Base-by-base conservation (phyloP, 1,140 invertebrate genomes). In the Cyrtorhinus lividipennis region DNA sequence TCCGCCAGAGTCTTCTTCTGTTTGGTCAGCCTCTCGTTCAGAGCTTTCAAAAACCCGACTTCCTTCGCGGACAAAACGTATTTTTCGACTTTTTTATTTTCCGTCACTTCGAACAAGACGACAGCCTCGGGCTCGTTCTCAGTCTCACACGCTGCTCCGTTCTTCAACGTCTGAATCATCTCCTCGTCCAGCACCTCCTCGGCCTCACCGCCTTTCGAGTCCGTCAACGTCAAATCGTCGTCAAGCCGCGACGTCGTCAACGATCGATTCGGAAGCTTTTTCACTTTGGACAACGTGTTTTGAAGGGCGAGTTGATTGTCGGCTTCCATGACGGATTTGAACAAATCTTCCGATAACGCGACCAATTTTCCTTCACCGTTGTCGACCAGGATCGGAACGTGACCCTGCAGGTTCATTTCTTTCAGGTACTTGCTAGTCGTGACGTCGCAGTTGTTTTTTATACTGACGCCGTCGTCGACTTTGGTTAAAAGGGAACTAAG, bases 281-380 rank as follows among this genome's bases (percentile, higher is more conserved):
- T 53, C 10, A 53, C 10, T 20, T 53, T 53, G 10, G 48, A 53
- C 5, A 53, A 15, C 20, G 48, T 5, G 48, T 22, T 53, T 10
- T 12, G 48, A 53, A 53, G 48, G 18, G 48, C 10, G 18, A 53
- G 48, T 20, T 53, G 48, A 22, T 20, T 53, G 48, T 76, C 77
- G 67, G 77, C 75, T 1, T 76, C 76, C 72, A 80, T 76, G 65
- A 71, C 66, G 20, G 78, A 76, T 59, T 77, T 71, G 22, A 79
- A 71, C 23, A 79, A 75, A 72, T 79, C 76, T 72, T 79, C 78
- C 61, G 78, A 78, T 8, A 80, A 74, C 48, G 77, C 78, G 3
- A 79, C 75, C 61, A 79, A 78, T 1, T 76, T 78, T 0, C 78
- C 78, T 65, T 80, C 77, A 10, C 77, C 77, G 30, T 75, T 78